Evolutionary conservation across 2,797 vertebrate genomes (phyloP), one percentile per base, ranked within the genome.

Genomic region (Clarias fuscus): DNA sequence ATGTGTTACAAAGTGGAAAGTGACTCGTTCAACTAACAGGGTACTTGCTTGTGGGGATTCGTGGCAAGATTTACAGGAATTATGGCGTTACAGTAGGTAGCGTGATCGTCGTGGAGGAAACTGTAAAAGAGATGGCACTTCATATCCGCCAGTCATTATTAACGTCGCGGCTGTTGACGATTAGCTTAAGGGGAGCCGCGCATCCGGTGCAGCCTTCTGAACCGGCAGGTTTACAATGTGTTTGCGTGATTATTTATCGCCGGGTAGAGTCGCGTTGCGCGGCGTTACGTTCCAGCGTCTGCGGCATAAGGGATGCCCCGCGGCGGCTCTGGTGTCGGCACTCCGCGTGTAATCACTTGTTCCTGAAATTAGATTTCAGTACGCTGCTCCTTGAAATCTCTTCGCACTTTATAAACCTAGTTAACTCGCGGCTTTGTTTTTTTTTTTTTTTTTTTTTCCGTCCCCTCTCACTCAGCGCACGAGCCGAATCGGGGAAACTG

Each of bases 371-470:
- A 87, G 82, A 87, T 84, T 84, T 72, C 68, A 20, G 86, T 65
- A 79, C 75, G 76, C 18, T 22, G 53, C 72, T 75, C 68, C 86
- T 79, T 67, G 43, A 70, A 79, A 79, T 87, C 86, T 80, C 83
- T 80, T 67, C 83, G 75, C 68, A 81, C 82, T 87, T 84, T 87
- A 84, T 87, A 77, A 87, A 81, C 83, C 83, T 71, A 67, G 86
- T 87, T 87, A 87, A 84, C 86, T 84, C 68, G 48, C 48, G 76
- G 75, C 86, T 84, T 87, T 87, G 82, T 80, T 84, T 78, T 76
- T 65, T 48, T 48, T 48, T 48, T 48, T 4, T 80, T 84, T 78
- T 76, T 58, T 43, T 48, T 43, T 48, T 48, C 1, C 10, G 82
- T 73, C 82, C 86, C 73, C 43, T 53, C 68, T 72, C 86, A 64